phyloP scores from a whole-genome alignment of 2,888 invertebrate species.

The Helobdella robusta region DNA sequence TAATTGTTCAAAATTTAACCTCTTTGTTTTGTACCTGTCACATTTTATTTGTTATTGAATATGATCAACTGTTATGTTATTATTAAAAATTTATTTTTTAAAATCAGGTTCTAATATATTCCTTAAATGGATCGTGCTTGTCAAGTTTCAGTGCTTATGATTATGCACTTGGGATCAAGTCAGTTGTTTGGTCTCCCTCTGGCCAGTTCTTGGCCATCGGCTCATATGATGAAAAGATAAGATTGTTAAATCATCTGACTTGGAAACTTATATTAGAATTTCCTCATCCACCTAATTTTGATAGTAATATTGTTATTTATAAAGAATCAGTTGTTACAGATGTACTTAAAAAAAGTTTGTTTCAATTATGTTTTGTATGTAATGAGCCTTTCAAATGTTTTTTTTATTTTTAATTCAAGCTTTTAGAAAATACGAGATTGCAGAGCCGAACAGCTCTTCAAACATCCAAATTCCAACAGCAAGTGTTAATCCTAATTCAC shows the following conservation, averaged over 20 bases:
- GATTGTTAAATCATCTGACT: slow-evolving; percentile 49
- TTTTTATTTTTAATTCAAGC: neutral
- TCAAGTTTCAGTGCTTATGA: slow-evolving; percentile 46
- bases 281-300: slow-evolving; percentile 40
- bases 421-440: slow-evolving; percentile 34
- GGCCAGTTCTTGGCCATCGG: slow-evolving; percentile 51
- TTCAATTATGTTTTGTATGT: neutral
- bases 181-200: slow-evolving; percentile 48
- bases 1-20: too few species aligned
- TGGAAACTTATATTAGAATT: slow-evolving; percentile 47
- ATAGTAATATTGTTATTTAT: neutral
- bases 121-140: slow-evolving; percentile 48
- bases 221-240: slow-evolving; percentile 49
- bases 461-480: slow-evolving; percentile 38
- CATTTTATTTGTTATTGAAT: neutral
- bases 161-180: slow-evolving; percentile 48
- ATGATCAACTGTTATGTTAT: slow-evolving; percentile 12
- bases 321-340: neutral
- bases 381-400: neutral
- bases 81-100: too few species aligned
- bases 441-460: slow-evolving; percentile 13
- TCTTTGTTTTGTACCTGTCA: too few species aligned
- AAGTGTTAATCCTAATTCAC: slow-evolving; percentile 45
- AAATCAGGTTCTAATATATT: slow-evolving; percentile 44
- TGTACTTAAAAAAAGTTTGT: neutral